A percentile compares a stretch with the other conserved stretches of the same genome.
These are phyloP conservation scores for Zaprionus lineosus DNA, from an alignment of 2,888 invertebrate genomes.

Conservation along the genomic window DNA sequence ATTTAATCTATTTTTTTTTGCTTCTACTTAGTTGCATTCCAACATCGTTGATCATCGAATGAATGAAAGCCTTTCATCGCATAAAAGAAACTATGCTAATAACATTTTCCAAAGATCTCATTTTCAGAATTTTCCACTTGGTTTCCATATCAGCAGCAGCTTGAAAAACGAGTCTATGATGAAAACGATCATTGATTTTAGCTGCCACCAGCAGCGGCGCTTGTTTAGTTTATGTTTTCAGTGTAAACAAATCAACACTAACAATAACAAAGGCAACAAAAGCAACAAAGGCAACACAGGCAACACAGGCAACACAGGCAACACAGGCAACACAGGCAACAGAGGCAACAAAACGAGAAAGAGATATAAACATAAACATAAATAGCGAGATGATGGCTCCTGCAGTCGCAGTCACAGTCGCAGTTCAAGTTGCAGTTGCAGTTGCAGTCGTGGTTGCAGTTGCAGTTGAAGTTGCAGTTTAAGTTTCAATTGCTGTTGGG, in stretches of 20 bases:
- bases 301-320: too few species aligned
- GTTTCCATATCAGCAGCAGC: neutral
- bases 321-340: too few species aligned
- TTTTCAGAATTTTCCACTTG: neutral
- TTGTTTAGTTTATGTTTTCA: slow-evolving; percentile 69
- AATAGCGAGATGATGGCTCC: slow-evolving; percentile 40
- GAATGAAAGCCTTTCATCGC: too few species aligned
- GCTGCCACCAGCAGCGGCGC: slow-evolving; percentile 59
- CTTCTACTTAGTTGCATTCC: too few species aligned
- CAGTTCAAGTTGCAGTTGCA: slow-evolving; percentile 24
- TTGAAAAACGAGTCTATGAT: neutral
- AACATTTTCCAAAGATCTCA: too few species aligned
- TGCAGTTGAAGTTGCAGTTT: neutral
- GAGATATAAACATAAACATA: slow-evolving; percentile 36
- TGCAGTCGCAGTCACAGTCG: too few species aligned
- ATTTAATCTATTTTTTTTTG: too few species aligned
- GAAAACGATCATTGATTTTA: slow-evolving; percentile 10
- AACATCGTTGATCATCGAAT: too few species aligned
- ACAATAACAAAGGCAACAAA: too few species aligned
- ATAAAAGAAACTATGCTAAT: too few species aligned
- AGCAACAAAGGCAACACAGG: too few species aligned
- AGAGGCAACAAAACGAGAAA: too few species aligned
- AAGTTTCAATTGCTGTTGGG: neutral
- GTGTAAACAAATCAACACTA: slow-evolving; percentile 64
- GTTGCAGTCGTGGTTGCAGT: slow-evolving; percentile 33